These are phyloP conservation scores for Gandaritis pyraliata DNA, from an alignment of 2,888 invertebrate genomes.

Conservation along the genomic window DNA sequence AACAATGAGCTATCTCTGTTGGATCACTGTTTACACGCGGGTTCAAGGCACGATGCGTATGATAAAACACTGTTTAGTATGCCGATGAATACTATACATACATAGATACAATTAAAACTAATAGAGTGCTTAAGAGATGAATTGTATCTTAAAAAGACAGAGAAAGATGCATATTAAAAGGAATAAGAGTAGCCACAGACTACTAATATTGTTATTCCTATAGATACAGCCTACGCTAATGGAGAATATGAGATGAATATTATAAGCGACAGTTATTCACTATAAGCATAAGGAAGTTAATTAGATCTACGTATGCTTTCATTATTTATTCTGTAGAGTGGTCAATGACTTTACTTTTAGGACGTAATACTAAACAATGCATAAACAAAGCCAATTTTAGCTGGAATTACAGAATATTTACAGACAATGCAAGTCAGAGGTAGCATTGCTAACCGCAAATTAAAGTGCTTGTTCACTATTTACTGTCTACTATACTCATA, in stretches of 20 bases:
- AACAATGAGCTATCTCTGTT: constrained; percentile 17
- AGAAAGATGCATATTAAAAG: too few species aligned
- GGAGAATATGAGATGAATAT: too few species aligned
- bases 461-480: too few species aligned
- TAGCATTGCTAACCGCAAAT: background rate
- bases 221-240: too few species aligned
- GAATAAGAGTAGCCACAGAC: too few species aligned
- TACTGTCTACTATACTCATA: too few species aligned
- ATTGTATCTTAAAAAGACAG: too few species aligned
- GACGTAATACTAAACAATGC: constrained; percentile 16
- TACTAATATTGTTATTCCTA: too few species aligned
- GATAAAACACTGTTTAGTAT: constrained; percentile 9
- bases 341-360: constrained; percentile 8
- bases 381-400: constrained; percentile 17
- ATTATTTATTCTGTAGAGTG: background rate
- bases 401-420: constrained; percentile 8
- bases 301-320: background rate
- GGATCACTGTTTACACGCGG: constrained; percentile 1
- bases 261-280: too few species aligned
- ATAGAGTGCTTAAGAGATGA: too few species aligned
- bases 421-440: constrained; percentile 9
- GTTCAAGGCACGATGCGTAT: constrained; percentile 14
- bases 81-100: background rate
- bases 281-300: background rate
- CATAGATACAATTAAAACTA: too few species aligned